Evolutionary conservation across 1,140 invertebrate species (phyloP), one percentile per base, ranked within the genome.

Genomic region (Drosophila quadrilineata): DNA sequence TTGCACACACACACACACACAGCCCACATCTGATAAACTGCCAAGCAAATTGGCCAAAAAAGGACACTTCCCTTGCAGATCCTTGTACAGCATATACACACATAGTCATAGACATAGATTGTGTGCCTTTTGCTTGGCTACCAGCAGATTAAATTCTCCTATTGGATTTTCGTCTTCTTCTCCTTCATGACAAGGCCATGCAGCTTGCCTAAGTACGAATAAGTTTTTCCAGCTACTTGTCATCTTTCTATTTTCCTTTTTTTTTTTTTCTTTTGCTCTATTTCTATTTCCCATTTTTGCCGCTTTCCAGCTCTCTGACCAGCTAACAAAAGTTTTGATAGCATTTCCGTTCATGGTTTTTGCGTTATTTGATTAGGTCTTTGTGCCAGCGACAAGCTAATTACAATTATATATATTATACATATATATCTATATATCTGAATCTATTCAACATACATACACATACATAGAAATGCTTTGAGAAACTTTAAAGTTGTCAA

Each of bases 271-370:
- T n/a, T n/a, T n/a, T n/a, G n/a, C n/a, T n/a, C n/a, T n/a, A n/a
- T n/a, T n/a, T n/a, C n/a, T n/a, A n/a, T n/a, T n/a, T n/a, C n/a
- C n/a, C n/a, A n/a, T n/a, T n/a, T n/a, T n/a, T n/a, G n/a, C n/a
- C n/a, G n/a, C n/a, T n/a, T n/a, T n/a, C n/a, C n/a, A n/a, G n/a
- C n/a, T n/a, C n/a, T n/a, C n/a, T n/a, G n/a, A n/a, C 71, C 40
- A 80, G 62, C 70, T 45, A n/a, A 43, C 40, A 43, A 77, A 85
- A 85, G 54, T 85, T 82, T 77, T 77, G 70, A 85, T 85, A 65
- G 73, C 63, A 69, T 76, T 82, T 59, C 40, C 45, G 36, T 31
- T 69, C n/a, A n/a, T 41, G 36, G 49, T 22, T 64, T 54, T 31
- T 60, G 35, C 26, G 10, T 17, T 60, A 50, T 71, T 67, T 71